Base-by-base conservation (phyloP, 2,113 vertebrate genomes). In the Nibea albiflora region DNA sequence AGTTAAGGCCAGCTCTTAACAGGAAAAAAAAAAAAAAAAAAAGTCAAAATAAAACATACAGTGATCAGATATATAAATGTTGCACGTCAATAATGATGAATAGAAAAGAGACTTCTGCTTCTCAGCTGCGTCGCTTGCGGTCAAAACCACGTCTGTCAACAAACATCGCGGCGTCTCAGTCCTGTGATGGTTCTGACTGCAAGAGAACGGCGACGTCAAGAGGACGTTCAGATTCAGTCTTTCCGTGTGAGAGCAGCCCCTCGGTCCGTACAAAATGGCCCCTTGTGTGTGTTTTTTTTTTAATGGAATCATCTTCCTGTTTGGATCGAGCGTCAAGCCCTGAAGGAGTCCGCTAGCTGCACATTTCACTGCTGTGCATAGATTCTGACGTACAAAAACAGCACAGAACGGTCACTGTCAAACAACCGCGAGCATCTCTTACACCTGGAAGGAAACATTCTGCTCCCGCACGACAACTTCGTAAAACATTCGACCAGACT, bases 1-100 rank as follows among this genome's bases (percentile, higher is more conserved):
- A 84, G 90, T 92, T 93, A 93, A 94, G 92, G 92, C 90, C 93
- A 95, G 92, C 93, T 93, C 92, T 90, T 88, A 92, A 92, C 92
- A 90, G 87, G 90, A 92, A 88, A 78, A 70, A 35, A 35, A 39
- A 92, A 88, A 78, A 70, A 35, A 35, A 39, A 39, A 31, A 31
- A 31, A 31, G 5, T 90, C 74, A 87, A 84, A 39, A 89, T 68
- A 72, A 88, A 88, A 91, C 87, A 88, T 76, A 91, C 85, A 83
- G 81, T 77, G 81, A 80, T 89, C 85, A 83, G 79, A 91, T 91
- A 89, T 91, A 94, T 87, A 93, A 93, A 93, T 88, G 88, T 82
- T 91, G 89, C 85, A 89, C 66, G 61, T 90, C 83, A 87, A 74
- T 89, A 90, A 89, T 64, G 75, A 83, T 72, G 72, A 78, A 79